Evolutionary conservation across 2,113 vertebrate species (phyloP).

Genomic region (Lagopus muta): DNA sequence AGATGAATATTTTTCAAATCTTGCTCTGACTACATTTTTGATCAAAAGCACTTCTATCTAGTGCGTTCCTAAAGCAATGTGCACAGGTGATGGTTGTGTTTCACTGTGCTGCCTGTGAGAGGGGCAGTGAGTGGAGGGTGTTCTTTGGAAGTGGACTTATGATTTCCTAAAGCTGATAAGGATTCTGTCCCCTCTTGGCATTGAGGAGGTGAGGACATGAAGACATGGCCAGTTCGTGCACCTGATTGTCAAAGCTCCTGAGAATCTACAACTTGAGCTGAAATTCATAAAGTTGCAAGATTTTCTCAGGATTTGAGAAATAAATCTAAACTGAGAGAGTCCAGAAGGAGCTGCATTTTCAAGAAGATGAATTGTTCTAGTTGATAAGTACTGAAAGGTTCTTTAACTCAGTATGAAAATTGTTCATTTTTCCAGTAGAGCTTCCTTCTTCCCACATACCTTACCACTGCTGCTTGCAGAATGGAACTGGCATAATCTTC

Average conservation of each 20-base stretch:
- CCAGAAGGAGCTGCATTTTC: not conserved
- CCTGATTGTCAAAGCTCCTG: not conserved
- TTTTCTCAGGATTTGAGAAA: not conserved
- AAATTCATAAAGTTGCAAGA: not conserved
- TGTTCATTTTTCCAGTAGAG: not conserved
- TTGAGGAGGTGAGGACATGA: not conserved
- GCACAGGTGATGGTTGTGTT: not conserved
- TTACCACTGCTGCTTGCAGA: not conserved
- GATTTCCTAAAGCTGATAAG: not conserved
- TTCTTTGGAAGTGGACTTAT: not conserved
- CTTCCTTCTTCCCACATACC: constrained; percentile 8
- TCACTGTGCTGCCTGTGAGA: not conserved
- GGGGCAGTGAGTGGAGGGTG: not conserved
- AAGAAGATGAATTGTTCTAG: not conserved
- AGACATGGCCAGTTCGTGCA: not conserved
- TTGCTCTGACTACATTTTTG: not conserved
- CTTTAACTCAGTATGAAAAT: not conserved
- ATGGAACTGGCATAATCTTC: not conserved
- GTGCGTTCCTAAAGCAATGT: not conserved
- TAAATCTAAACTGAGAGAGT: not conserved
- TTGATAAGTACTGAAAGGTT: not conserved
- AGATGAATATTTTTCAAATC: not conserved
- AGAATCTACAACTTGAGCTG: not conserved
- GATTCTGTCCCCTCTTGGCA: not conserved
- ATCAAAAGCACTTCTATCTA: not conserved